phyloP scores from a whole-genome alignment of 2,113 vertebrate species.

The Dendrocopos noguchii region DNA sequence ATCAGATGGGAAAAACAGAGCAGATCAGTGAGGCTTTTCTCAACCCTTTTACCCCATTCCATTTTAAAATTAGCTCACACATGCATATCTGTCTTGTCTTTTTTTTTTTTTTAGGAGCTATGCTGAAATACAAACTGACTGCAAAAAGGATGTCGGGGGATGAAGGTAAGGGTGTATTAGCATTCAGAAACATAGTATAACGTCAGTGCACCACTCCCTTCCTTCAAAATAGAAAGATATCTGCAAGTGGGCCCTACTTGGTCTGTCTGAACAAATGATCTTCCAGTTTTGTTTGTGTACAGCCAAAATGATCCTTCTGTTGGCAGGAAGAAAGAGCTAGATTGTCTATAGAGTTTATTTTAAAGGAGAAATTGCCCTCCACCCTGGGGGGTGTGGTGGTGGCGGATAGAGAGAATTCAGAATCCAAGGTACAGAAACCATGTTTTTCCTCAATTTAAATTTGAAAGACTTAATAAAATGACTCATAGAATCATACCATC shows the following conservation, averaged over 20 bases:
- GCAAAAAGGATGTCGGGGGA: background rate
- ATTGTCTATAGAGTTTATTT: background rate
- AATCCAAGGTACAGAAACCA: background rate
- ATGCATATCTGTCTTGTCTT: background rate
- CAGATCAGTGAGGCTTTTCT: background rate
- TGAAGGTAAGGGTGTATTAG: background rate
- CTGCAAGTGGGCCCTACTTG: background rate
- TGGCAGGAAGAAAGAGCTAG: background rate
- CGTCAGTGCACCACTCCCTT: background rate
- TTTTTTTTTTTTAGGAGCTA: background rate
- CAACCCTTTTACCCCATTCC: background rate
- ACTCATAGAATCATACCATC: background rate
- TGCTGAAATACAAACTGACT: slow-evolving; percentile 5
- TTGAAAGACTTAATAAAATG: background rate
- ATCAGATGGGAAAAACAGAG: background rate
- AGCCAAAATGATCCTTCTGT: background rate
- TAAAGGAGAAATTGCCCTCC: background rate
- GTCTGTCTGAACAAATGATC: background rate
- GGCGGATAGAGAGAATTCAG: too few relatives aligned
- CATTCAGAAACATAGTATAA: background rate
- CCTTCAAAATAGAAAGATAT: slow-evolving; percentile 4
- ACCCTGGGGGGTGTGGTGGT: too few relatives aligned
- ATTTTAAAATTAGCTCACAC: background rate
- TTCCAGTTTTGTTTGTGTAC: background rate
- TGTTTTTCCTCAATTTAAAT: background rate